phyloP scores from a whole-genome alignment of 2,113 vertebrate genomes.

The Saccopteryx leptura region DNA sequence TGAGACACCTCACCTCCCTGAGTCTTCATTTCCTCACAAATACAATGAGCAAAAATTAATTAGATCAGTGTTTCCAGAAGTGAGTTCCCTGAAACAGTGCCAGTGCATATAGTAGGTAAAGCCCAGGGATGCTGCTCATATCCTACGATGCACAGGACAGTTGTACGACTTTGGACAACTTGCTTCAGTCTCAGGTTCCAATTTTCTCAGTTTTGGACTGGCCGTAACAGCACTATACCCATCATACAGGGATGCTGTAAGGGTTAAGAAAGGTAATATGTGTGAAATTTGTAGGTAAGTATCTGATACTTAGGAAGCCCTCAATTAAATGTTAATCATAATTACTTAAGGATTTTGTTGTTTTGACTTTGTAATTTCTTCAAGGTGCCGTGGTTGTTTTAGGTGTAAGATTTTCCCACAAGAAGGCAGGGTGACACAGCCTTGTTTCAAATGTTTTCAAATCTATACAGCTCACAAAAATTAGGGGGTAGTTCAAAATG shows the following conservation, averaged over 20 bases:
- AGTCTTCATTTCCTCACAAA: neutral
- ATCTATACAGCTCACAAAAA: neutral
- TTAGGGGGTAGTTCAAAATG: too few species aligned
- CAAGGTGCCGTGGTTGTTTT: neutral
- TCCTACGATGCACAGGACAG: neutral
- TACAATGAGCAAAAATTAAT: neutral
- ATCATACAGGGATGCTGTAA: too few species aligned
- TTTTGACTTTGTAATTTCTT: neutral
- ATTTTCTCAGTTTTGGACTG: neutral
- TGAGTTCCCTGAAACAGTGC: neutral
- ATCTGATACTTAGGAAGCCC: neutral
- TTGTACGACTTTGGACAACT: neutral
- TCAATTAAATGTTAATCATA: neutral
- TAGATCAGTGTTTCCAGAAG: neutral
- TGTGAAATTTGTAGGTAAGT: neutral
- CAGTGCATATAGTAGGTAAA: neutral
- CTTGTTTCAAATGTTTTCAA: neutral
- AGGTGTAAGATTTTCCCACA: neutral
- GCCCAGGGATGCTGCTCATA: too few species aligned
- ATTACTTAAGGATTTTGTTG: neutral
- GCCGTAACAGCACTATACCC: too few species aligned
- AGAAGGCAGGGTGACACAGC: neutral
- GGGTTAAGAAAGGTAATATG: neutral
- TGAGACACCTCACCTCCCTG: neutral
- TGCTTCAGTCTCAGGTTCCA: neutral